Conservation (phyloP, 2,113 vertebrate species). For the Pygoscelis antarcticus region DNA sequence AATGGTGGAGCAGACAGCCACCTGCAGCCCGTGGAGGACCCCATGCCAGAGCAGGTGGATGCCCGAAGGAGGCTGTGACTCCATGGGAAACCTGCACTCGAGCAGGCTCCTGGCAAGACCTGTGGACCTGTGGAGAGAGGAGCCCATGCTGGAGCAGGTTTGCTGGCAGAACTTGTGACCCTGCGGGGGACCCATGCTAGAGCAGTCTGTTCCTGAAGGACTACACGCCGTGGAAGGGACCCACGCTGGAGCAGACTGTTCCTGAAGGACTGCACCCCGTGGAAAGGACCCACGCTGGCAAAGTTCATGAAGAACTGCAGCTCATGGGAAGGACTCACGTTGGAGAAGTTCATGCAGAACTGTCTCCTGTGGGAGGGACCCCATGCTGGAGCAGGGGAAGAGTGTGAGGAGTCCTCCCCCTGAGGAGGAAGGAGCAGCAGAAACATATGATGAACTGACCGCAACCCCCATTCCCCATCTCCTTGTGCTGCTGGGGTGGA, state of each 20-base stretch:
- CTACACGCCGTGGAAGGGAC: background rate
- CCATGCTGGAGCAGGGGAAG: background rate
- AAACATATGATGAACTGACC: background rate
- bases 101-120: background rate
- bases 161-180: background rate
- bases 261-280: background rate
- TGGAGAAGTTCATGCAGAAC: background rate
- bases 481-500: background rate
- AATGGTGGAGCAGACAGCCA: background rate
- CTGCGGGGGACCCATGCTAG: background rate
- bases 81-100: accelerated
- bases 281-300: too few species aligned
- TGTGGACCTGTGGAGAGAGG: background rate
- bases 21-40: background rate
- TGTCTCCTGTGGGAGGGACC: background rate
- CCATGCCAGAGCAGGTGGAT: background rate
- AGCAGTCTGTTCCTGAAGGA: background rate
- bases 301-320: background rate
- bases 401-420: background rate
- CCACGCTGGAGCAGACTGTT: background rate
- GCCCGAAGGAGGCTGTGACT: background rate
- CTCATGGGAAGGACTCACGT: background rate
- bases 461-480: background rate
- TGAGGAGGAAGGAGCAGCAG: background rate
- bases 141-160: too few species aligned